Conservation (phyloP, 2,888 invertebrate species). For the Macrosoma leucophasiata region DNA sequence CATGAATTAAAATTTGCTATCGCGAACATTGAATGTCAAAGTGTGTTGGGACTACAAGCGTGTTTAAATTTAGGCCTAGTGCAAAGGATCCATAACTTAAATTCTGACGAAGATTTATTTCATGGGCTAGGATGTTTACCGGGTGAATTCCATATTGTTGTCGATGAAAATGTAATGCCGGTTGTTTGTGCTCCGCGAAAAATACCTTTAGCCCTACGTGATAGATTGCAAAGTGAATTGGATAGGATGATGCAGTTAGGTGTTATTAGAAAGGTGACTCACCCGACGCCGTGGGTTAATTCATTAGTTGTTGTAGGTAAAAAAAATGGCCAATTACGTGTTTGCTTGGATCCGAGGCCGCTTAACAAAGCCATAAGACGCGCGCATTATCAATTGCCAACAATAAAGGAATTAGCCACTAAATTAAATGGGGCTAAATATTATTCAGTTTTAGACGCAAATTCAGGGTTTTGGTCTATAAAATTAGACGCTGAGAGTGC, state of each 20-base stretch:
- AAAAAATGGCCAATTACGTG: slow-evolving; percentile 8
- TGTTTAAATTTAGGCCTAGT: no score
- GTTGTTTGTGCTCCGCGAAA: slow-evolving; percentile 18
- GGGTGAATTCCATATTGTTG: slow-evolving; percentile 16
- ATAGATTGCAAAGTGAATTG: slow-evolving; percentile 6
- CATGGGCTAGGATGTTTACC: slow-evolving; percentile 17
- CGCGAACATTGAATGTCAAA: no score
- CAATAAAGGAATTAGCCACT: slow-evolving; percentile 21
- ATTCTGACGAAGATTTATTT: no score
- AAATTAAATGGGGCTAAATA: slow-evolving; percentile 16
- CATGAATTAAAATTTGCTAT: no score
- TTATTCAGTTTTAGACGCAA: slow-evolving; percentile 22
- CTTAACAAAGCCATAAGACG: slow-evolving; percentile 19
- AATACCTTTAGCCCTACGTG: slow-evolving; percentile 7
- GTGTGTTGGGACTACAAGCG: no score
- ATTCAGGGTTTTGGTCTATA: slow-evolving; percentile 25
- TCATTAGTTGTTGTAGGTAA: slow-evolving; percentile 14
- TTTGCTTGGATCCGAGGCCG: slow-evolving; percentile 14
- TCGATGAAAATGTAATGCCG: slow-evolving; percentile 11
- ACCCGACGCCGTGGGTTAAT: slow-evolving; percentile 21
- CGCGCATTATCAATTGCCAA: slow-evolving; percentile 20
- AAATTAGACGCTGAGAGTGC: slow-evolving; percentile 23
- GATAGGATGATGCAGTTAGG: slow-evolving; percentile 13
- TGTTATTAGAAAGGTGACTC: slow-evolving; percentile 15
- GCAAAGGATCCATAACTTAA: no score